Conservation (phyloP, 2,797 vertebrate genomes). For the Pipistrellus nathusii region DNA sequence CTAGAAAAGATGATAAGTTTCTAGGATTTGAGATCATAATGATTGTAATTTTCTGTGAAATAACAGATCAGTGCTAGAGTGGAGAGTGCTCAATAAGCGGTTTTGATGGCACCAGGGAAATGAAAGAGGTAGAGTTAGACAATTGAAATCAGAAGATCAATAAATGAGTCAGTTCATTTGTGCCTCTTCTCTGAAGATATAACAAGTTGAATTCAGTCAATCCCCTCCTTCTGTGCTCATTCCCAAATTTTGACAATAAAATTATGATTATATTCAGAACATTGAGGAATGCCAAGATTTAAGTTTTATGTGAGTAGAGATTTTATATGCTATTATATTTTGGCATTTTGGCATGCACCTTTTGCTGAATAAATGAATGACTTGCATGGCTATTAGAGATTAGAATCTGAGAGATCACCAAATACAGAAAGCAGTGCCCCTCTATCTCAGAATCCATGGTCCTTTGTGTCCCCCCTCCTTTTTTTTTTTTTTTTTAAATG, state of each 20-base stretch:
- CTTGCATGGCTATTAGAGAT: neutral
- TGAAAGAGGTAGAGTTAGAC: accelerated
- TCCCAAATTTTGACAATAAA: neutral
- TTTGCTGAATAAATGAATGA: neutral
- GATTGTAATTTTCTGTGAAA: neutral
- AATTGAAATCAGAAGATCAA: neutral
- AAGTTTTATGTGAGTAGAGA: neutral
- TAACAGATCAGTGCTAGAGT: accelerated
- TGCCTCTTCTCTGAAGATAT: neutral
- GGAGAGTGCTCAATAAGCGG: neutral
- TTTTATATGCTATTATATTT: accelerated
- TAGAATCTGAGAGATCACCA: neutral
- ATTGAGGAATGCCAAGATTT: no score
- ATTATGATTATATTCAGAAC: neutral
- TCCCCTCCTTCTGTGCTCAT: neutral
- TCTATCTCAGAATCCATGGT: neutral
- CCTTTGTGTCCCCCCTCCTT: no score
- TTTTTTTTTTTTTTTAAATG: neutral
- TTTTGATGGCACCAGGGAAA: no score
- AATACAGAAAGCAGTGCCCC: neutral
- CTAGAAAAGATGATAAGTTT: neutral
- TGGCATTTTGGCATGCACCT: accelerated
- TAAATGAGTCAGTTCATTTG: accelerated
- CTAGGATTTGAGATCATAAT: no score
- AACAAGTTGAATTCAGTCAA: neutral